Conservation (phyloP, 2,113 vertebrate species). For the Corydoras maculifer region DNA sequence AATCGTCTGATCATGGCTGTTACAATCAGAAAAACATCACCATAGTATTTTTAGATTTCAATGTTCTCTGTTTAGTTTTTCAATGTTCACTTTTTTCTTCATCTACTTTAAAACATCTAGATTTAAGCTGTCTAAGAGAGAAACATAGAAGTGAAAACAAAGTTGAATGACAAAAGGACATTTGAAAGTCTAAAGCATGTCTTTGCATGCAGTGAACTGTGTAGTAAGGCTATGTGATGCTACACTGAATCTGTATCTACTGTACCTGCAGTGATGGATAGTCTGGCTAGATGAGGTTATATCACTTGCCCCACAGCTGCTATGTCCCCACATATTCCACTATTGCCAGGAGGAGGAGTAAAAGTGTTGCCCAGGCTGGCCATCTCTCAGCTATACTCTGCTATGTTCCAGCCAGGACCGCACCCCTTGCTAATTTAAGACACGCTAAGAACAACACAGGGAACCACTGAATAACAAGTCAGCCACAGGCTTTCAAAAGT, state of each 20-base stretch:
- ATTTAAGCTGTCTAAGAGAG: no score
- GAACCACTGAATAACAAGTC: constrained; percentile 28
- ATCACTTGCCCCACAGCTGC: constrained; percentile 44
- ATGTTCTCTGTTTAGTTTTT: no score
- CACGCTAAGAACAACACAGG: constrained; percentile 34
- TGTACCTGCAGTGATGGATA: constrained; percentile 36
- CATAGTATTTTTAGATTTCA: no score
- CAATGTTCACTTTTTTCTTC: no score
- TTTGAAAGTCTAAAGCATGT: constrained; percentile 7
- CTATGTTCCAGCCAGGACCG: constrained; percentile 16
- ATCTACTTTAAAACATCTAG: no score
- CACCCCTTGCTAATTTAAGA: constrained; percentile 41
- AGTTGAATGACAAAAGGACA: neutral
- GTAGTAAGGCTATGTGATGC: neutral
- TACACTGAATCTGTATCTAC: constrained; percentile 17
- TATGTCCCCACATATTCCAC: constrained; percentile 4
- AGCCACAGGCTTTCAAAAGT: constrained; percentile 21
- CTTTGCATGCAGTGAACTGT: no score
- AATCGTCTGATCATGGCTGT: no score
- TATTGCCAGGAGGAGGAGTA: constrained; percentile 10
- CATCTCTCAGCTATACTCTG: constrained; percentile 19
- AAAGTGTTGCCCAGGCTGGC: constrained; percentile 27
- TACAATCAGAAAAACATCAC: no score
- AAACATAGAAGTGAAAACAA: neutral
- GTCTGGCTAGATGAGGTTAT: constrained; percentile 17